phyloP scores from a whole-genome alignment of 2,113 vertebrate genomes.

The Sander lucioperca region DNA sequence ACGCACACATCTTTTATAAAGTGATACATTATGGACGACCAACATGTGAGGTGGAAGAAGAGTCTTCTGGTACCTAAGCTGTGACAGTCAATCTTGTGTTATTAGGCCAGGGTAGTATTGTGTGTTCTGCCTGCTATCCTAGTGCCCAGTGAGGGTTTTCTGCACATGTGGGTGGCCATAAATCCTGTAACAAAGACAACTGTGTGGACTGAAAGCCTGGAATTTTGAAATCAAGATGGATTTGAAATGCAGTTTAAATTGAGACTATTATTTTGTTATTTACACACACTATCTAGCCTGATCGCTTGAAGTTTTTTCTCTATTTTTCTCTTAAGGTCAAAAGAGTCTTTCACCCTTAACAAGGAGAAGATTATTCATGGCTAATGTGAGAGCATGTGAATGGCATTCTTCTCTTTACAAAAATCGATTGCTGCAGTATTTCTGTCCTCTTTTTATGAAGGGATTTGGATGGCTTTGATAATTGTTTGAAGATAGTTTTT shows the following conservation, averaged over 20 bases:
- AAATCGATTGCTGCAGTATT: background rate
- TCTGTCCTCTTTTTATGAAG: background rate
- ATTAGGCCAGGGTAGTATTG: no score
- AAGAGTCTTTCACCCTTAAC: background rate
- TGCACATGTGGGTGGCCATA: conserved; percentile 1
- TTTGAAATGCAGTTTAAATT: background rate
- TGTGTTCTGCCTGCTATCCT: no score
- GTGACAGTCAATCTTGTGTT: no score
- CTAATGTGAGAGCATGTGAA: background rate
- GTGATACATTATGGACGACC: no score
- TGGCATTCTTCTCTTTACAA: background rate
- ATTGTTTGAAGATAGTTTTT: background rate
- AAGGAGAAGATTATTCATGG: background rate
- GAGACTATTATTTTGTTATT: background rate
- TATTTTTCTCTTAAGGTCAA: background rate
- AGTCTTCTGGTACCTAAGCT: no score
- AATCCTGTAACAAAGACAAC: conserved; percentile 16
- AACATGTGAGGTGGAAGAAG: no score
- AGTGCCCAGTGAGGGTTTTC: background rate
- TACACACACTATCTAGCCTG: background rate
- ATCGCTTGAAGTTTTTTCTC: background rate
- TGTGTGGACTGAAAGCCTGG: conserved; percentile 5
- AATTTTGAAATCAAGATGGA: background rate
- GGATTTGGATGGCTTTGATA: background rate
- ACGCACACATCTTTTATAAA: background rate